These are phyloP conservation scores for Chiroxiphia lanceolata DNA, from an alignment of 2,797 vertebrate species.

Conservation along the genomic window DNA sequence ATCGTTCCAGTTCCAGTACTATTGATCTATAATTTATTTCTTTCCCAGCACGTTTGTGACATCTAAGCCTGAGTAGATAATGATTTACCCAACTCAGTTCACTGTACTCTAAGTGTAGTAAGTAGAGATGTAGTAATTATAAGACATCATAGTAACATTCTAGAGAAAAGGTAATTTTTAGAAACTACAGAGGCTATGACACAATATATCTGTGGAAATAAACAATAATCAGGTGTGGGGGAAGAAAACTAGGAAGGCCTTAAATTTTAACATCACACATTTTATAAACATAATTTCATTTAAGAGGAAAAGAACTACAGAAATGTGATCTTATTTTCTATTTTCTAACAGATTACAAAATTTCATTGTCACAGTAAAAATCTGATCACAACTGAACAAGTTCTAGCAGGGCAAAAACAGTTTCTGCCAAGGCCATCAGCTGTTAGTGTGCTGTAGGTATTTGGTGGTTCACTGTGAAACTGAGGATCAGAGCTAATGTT, in stretches of 20 bases:
- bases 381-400: not conserved
- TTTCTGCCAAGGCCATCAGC: not conserved
- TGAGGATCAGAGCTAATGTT: not conserved
- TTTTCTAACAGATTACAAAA: not conserved
- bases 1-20: slow-evolving; percentile 62
- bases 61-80: slow-evolving; percentile 48
- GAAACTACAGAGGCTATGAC: not conserved
- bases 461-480: not conserved
- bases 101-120: not conserved
- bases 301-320: not conserved
- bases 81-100: slow-evolving; percentile 30
- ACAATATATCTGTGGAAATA: not conserved
- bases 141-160: not conserved
- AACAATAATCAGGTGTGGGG: not conserved
- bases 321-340: fast-evolving
- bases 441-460: not conserved
- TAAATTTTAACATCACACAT: not conserved
- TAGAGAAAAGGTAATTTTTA: not conserved
- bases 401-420: not conserved
- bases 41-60: slow-evolving; percentile 66
- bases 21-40: slow-evolving; percentile 76
- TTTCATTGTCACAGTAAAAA: not conserved
- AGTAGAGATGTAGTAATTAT: not conserved
- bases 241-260: not conserved
- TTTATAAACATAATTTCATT: not conserved